phyloP scores from a whole-genome alignment of 37 sponge, comb jelly and placozoan species.

The Hormiphora californensis region DNA sequence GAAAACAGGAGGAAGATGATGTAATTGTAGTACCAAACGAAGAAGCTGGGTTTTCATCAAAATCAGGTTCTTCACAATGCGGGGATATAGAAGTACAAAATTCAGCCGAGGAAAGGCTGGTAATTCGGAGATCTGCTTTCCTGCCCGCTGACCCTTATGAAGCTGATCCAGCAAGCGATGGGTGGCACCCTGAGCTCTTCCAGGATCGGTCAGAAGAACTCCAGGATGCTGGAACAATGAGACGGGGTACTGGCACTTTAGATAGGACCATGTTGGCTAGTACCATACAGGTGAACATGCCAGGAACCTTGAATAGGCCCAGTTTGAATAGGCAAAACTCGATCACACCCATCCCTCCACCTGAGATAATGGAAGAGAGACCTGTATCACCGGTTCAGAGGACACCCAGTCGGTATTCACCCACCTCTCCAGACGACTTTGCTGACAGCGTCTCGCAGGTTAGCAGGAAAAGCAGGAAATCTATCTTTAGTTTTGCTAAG shows the following conservation, averaged over 20 bases:
- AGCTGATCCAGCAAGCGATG: too few relatives aligned
- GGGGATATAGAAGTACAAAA: background rate
- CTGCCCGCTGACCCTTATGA: background rate
- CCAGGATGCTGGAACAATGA: background rate
- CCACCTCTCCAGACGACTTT: background rate
- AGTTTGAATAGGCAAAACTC: too few relatives aligned
- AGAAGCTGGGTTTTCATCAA: conserved; percentile 18
- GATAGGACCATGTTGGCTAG: too few relatives aligned
- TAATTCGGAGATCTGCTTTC: background rate
- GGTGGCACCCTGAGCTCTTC: background rate
- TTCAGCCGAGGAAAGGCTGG: background rate
- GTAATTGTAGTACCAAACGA: background rate
- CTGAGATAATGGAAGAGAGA: too few relatives aligned
- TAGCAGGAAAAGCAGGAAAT: background rate
- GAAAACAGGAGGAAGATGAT: background rate
- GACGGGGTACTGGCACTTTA: too few relatives aligned
- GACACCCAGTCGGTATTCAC: background rate
- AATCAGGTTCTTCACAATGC: background rate
- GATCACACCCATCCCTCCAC: background rate
- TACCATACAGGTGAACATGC: background rate
- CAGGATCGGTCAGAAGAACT: background rate
- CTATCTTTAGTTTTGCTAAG: background rate
- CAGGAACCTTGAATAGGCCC: background rate
- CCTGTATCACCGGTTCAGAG: background rate
- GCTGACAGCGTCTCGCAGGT: background rate